A percentile compares a stretch with the other conserved stretches of the same genome.
These are phyloP conservation scores for Hirtodrosophila alboralis DNA, from an alignment of 2,888 invertebrate species.

Conservation along the genomic window DNA sequence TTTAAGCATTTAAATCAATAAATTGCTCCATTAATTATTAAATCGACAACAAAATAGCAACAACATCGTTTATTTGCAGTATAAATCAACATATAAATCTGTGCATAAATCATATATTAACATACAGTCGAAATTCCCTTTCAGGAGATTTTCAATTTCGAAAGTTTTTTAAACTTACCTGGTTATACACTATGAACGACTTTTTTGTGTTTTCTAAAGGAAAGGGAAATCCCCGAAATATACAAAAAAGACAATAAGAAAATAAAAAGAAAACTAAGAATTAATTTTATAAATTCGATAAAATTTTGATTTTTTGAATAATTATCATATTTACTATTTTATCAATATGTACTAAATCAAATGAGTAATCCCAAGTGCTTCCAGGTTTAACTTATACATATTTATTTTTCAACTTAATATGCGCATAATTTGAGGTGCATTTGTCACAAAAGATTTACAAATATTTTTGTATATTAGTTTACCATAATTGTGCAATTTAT, in stretches of 20 bases:
- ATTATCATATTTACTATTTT: too few relatives aligned
- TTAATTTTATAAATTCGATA: too few relatives aligned
- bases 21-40: conserved; percentile 42
- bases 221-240: too few relatives aligned
- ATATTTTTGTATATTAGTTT: conserved; percentile 9
- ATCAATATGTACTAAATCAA: not conserved
- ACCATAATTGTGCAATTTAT: conserved; percentile 12
- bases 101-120: conserved; percentile 40
- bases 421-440: conserved; percentile 44
- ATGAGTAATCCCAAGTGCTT: conserved; percentile 1
- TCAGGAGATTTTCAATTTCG: too few relatives aligned
- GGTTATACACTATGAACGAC: too few relatives aligned
- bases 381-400: conserved; percentile 5
- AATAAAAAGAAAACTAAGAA: too few relatives aligned
- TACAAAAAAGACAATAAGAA: too few relatives aligned
- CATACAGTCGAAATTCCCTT: too few relatives aligned
- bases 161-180: too few relatives aligned
- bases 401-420: conserved; percentile 36
- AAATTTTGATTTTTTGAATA: too few relatives aligned
- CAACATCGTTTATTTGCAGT: conserved; percentile 41
- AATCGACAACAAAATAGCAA: conserved; percentile 17
- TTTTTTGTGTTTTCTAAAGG: too few relatives aligned
- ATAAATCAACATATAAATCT: conserved; percentile 38
- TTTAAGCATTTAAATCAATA: conserved; percentile 63
- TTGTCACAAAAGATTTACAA: conserved; percentile 19